Base-by-base conservation (phyloP, 2,113 vertebrate genomes). In the Strix uralensis region DNA sequence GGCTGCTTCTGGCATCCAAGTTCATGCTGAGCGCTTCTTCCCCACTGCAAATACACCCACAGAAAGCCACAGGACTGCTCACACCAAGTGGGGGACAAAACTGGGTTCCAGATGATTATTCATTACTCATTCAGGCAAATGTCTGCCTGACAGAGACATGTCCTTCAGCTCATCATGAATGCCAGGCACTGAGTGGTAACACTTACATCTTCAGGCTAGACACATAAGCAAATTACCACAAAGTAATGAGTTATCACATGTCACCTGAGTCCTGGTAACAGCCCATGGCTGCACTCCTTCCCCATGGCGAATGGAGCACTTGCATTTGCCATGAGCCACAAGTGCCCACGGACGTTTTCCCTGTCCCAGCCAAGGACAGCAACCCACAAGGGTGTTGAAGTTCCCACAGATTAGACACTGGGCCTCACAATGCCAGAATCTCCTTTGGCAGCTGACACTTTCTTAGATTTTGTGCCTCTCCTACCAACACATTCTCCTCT, bases 341-440 rank as follows among this genome's bases (percentile, higher is more conserved):
- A 62, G 51, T 34, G n/a, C 51, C 42, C 4, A 2, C 16, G 47
- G 55, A 42, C 2, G 4, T 84, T 88, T 77, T n/a, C 29, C 38
- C 42, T 34, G 59, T 54, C 26, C 25, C 29, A 70, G 67, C 23
- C 1, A 1, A 87, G 47, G 52, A n/a, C 57, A 47, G 22, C 2
- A 5, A 54, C 30, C 30, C 0, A 0, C 54, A 49, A 27, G n/a
- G 29, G 8, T 54, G 22, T 3, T 69, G 38, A 32, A 65, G 7
- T 44, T 67, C 15, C 20, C 36, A 40, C 16, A 8, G 36, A 7
- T 79, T 34, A 87, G 32, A 32, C 1, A 1, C 22, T 70, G 42
- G 6, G 8, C 20, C 10, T 34, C 1, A 1, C n/a, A 79, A 14
- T 29, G 18, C 13, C 40, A 57, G 47, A 58, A 61, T 75, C 52